phyloP scores from a whole-genome alignment of 2,797 vertebrate species.

The Hypotaenidia philippensis region DNA sequence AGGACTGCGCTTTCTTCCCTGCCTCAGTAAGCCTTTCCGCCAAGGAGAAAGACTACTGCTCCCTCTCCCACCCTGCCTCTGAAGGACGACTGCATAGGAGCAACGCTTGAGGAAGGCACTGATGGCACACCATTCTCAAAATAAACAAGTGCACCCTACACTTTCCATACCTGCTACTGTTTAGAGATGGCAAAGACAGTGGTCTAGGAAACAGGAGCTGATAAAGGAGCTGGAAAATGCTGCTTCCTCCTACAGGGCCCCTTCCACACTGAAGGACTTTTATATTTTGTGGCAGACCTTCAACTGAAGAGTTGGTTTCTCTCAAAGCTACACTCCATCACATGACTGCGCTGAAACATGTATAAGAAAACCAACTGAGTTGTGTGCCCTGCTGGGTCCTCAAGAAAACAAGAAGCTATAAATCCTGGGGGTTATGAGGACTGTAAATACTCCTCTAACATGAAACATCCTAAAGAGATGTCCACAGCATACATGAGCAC shows the following conservation, averaged over 20 bases:
- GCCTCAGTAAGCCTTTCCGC: not conserved
- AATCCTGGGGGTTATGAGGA: not conserved
- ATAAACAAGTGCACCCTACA: not conserved
- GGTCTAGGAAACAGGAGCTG: not conserved
- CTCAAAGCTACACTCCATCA: not conserved
- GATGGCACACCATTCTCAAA: not conserved
- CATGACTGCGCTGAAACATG: not conserved
- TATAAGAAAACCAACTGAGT: not conserved
- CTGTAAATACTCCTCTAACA: not conserved
- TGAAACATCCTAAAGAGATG: not conserved
- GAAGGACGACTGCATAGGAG: not conserved
- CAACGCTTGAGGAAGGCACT: not conserved
- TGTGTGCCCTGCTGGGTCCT: not conserved
- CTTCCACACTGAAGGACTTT: not conserved
- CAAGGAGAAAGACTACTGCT: not conserved
- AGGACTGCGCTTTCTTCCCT: fast-evolving
- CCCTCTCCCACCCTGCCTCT: not conserved
- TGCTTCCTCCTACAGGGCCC: not conserved
- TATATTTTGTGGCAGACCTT: not conserved
- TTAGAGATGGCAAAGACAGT: not conserved
- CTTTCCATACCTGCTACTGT: not conserved
- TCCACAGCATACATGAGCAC: not conserved
- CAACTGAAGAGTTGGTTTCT: not conserved
- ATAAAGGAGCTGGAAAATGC: not conserved
- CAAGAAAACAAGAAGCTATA: not conserved